Base-by-base conservation (phyloP, 2,113 vertebrate genomes). In the Chloropsis hardwickii region DNA sequence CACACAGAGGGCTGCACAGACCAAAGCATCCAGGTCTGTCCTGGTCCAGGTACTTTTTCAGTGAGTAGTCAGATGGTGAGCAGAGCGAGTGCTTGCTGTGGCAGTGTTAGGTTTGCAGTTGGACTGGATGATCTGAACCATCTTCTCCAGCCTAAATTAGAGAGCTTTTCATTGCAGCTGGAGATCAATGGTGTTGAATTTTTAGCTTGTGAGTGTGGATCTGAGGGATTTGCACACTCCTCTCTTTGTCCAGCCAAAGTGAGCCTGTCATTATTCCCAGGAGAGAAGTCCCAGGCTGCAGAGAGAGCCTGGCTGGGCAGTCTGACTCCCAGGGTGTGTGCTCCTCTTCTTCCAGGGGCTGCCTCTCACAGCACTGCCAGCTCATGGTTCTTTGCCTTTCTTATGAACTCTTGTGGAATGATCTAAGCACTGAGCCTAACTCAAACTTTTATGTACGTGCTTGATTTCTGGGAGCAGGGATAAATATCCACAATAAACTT, bases 11-110 rank as follows among this genome's bases (percentile, higher is more conserved):
- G 28, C 69, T 73, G 28, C 14, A 6, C 50, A 37, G 37, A 37
- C 37, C 37, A 6, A 5, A 73, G 4, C 6, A 14, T 2, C 9
- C 58, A 47, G 15, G 3, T 47, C 20, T 25, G 0, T 15, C 64
- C n/a, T 35, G 44, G 23, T 33, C 8, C 57, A 19, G 53, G 27
- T 4, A 5, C 33, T 62, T 14, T 7, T 6, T 20, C 72, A 72
- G 79, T 39, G 11, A 5, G 21, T 69, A 87, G 69, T 50, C 15
- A 3, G 10, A 4, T 14, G 0, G 2, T 5, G 25, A 0, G 17
- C 40, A 48, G 37, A 23, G 33, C 20, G 6, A 15, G 51, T 5
- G 16, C 42, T 39, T 12, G 47, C 73, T n/a, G 35, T 7, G 8
- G 57, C 47, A 42, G 14, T 5, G 3, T 6, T 4, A 3, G 24